A percentile compares a stretch with the other conserved stretches of the same genome.
Evolutionary conservation across 2,113 vertebrate species (phyloP).

Genomic region (Bungarus multicinctus): DNA sequence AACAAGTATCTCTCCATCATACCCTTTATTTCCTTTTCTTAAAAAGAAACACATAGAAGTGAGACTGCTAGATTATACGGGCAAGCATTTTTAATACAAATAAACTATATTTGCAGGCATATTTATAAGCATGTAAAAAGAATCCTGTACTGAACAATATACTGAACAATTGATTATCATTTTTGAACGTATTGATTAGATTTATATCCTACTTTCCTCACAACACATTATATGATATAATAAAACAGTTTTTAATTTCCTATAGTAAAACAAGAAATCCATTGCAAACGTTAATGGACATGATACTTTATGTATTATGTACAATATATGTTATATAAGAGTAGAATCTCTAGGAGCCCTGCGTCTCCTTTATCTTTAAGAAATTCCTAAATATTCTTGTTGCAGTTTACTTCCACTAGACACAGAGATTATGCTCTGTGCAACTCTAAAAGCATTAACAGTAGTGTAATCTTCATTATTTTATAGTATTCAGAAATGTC

Average conservation of each 20-base stretch:
- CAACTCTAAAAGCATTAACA: neutral
- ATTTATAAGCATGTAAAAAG: conserved; percentile 20
- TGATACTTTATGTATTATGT: neutral
- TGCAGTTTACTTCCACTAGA: neutral
- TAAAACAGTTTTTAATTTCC: conserved; percentile 54
- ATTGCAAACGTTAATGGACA: neutral
- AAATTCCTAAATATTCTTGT: neutral
- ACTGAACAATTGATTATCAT: conserved; percentile 35
- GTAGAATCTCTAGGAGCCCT: neutral
- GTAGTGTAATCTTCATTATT: neutral
- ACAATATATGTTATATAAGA: neutral
- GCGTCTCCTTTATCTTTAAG: neutral
- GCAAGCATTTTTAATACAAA: neutral
- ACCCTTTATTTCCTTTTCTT: neutral
- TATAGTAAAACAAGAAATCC: conserved; percentile 50
- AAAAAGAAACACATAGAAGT: conserved; percentile 25
- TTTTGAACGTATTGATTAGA: neutral
- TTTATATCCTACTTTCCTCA: neutral
- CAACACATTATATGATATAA: conserved; percentile 52
- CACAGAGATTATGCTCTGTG: neutral
- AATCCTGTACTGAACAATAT: conserved; percentile 32
- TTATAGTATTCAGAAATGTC: neutral
- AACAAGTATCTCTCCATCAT: neutral
- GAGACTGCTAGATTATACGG: neutral
- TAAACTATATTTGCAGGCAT: neutral